These are phyloP conservation scores for Ambastaia sidthimunki DNA, from an alignment of 2,797 vertebrate genomes.

Conservation along the genomic window DNA sequence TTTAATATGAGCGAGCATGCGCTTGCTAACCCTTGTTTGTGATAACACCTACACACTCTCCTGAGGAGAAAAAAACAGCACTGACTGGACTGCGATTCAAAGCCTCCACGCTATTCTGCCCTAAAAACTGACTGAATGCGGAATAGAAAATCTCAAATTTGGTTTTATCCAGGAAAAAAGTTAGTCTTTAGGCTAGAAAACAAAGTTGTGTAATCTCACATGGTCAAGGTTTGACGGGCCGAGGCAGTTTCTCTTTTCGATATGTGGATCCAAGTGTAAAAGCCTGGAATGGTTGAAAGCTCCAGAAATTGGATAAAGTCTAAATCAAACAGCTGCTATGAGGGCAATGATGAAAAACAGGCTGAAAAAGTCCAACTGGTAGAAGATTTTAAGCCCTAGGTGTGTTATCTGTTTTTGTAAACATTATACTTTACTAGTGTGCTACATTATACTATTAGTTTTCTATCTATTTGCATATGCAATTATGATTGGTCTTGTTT, in stretches of 20 bases:
- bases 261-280: background rate
- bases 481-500: too few relatives aligned
- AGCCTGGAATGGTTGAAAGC: background rate
- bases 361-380: background rate
- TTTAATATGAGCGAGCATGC: slow-evolving; percentile 61
- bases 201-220: slow-evolving; percentile 43
- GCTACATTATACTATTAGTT: background rate
- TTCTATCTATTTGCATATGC: too few relatives aligned
- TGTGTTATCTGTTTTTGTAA: background rate
- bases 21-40: slow-evolving; percentile 66
- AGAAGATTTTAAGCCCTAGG: background rate
- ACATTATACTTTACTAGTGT: background rate
- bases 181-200: slow-evolving; percentile 52
- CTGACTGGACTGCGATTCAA: slow-evolving; percentile 1
- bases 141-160: background rate
- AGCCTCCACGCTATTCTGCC: background rate
- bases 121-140: slow-evolving; percentile 15
- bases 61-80: slow-evolving; percentile 40
- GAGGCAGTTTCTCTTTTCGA: background rate
- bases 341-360: background rate
- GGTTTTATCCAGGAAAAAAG: slow-evolving; percentile 4
- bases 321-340: background rate
- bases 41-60: slow-evolving; percentile 65
- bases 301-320: background rate
- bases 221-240: background rate